These are phyloP conservation scores for Podotricha telesiphe DNA, from an alignment of 2,888 invertebrate genomes.

Conservation along the genomic window DNA sequence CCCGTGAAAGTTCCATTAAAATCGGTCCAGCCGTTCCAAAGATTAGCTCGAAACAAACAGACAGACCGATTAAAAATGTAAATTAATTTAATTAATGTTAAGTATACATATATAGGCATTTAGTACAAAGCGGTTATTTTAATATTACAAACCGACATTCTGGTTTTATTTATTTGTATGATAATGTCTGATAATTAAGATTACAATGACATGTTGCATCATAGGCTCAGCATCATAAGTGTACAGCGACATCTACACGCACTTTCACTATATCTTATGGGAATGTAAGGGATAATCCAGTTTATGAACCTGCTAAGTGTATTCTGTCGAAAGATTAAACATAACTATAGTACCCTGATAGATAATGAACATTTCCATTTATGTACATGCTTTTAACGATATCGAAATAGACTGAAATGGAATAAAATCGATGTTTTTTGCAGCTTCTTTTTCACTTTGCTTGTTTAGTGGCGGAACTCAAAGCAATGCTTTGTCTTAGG, in stretches of 20 bases:
- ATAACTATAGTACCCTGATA: slow-evolving; percentile 42
- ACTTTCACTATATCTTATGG: slow-evolving; percentile 28
- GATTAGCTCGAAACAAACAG: too few relatives aligned
- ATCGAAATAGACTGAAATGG: slow-evolving; percentile 20
- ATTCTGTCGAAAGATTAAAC: slow-evolving; percentile 49
- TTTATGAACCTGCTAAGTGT: slow-evolving; percentile 57
- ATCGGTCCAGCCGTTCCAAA: too few relatives aligned
- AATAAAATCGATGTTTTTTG: slow-evolving; percentile 21
- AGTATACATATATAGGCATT: too few relatives aligned
- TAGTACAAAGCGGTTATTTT: too few relatives aligned
- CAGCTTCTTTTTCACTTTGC: too few relatives aligned
- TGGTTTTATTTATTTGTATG: too few relatives aligned
- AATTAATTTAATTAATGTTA: too few relatives aligned
- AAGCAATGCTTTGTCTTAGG: too few relatives aligned
- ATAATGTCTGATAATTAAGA: slow-evolving; percentile 5
- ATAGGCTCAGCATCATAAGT: slow-evolving; percentile 29
- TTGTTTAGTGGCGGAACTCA: too few relatives aligned
- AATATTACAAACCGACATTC: too few relatives aligned
- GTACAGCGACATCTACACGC: slow-evolving; percentile 46
- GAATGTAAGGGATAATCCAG: slow-evolving; percentile 24
- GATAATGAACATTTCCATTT: slow-evolving; percentile 30
- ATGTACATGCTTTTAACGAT: slow-evolving; percentile 39
- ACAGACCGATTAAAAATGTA: too few relatives aligned
- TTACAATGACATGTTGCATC: slow-evolving; percentile 42
- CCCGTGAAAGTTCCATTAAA: too few relatives aligned